Evolutionary conservation across 2,888 invertebrate species (phyloP).

Genomic region (Drepana falcataria): DNA sequence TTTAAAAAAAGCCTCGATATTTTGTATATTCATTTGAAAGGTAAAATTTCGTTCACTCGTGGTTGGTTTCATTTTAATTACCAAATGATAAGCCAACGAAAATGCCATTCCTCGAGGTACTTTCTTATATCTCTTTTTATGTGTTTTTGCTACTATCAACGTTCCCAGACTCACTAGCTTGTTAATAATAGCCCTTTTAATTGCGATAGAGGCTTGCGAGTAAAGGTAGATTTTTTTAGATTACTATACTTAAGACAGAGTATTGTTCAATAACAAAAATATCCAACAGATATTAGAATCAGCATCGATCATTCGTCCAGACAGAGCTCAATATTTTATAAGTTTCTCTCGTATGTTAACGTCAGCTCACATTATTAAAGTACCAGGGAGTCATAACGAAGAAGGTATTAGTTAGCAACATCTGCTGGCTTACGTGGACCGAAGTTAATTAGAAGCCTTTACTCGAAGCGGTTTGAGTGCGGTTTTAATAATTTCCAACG

Average conservation of each 20-base stretch:
- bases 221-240: no score
- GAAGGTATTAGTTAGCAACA: slow-evolving; percentile 48
- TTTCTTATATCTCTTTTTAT: no score
- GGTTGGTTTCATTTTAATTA: not conserved
- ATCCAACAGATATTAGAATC: no score
- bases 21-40: slow-evolving; percentile 18
- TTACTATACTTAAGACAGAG: no score
- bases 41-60: not conserved
- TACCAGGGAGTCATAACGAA: slow-evolving; percentile 38
- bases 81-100: not conserved
- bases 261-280: no score
- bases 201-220: no score
- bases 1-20: slow-evolving; percentile 33
- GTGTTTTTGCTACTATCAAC: no score
- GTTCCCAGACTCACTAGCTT: no score
- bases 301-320: no score
- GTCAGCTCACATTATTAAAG: slow-evolving; percentile 8
- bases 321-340: not conserved
- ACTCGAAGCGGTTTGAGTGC: slow-evolving; percentile 42
- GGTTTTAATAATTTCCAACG: slow-evolving; percentile 65
- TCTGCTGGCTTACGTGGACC: slow-evolving; percentile 44
- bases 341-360: not conserved
- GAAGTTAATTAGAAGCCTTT: slow-evolving; percentile 66
- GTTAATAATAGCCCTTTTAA: no score
- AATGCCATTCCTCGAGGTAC: no score